A percentile compares a stretch with the other conserved stretches of the same genome.
These are phyloP conservation scores for Limnephilus rhombicus DNA, from an alignment of 2,888 invertebrate species.

Conservation along the genomic window DNA sequence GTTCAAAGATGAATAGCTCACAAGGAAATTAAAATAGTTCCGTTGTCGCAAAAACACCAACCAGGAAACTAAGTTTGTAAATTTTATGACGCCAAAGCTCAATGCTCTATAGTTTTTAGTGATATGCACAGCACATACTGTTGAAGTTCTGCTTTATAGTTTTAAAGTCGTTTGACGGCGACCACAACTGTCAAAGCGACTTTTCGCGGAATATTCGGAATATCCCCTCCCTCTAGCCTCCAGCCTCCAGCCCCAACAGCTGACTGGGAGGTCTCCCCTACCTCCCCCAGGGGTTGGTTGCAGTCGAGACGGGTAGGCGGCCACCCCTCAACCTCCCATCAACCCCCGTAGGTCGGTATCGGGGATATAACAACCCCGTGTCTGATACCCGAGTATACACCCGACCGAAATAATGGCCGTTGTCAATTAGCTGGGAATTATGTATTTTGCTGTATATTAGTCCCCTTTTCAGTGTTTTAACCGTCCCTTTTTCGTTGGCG, in stretches of 20 bases:
- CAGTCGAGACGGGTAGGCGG: not conserved
- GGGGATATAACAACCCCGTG: not conserved
- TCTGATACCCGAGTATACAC: not conserved
- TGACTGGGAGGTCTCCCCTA: slow-evolving; percentile 49
- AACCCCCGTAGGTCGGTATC: not conserved
- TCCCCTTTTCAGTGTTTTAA: no score
- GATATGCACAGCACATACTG: not conserved
- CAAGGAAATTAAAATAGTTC: not conserved
- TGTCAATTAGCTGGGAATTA: slow-evolving; percentile 8
- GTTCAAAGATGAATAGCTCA: no score
- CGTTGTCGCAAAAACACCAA: no score
- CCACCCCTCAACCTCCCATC: not conserved
- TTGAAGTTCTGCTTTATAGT: not conserved
- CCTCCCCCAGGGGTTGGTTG: slow-evolving; percentile 8
- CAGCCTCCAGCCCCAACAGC: slow-evolving; percentile 4
- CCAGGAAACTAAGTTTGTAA: no score
- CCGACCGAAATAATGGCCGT: slow-evolving; percentile 6
- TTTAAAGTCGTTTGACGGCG: not conserved
- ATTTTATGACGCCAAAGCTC: not conserved
- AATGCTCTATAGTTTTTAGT: not conserved
- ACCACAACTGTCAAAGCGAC: not conserved
- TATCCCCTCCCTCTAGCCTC: not conserved
- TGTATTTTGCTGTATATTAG: not conserved
- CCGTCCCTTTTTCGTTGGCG: no score
- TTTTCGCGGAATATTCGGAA: not conserved